These are phyloP conservation scores for Druon quercuslanigerum DNA, from an alignment of 1,140 invertebrate species.

Conservation along the genomic window DNA sequence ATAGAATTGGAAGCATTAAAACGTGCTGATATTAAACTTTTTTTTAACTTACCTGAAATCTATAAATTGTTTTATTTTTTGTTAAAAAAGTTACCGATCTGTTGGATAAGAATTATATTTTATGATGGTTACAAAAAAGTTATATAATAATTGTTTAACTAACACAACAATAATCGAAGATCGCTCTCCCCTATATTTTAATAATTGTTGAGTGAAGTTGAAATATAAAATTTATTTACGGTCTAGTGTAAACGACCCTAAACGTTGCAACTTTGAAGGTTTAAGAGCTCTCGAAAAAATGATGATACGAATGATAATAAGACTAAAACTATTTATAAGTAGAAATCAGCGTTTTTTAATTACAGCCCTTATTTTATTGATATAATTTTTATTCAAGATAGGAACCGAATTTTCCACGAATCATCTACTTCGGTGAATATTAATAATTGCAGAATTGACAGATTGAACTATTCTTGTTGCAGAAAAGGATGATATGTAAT, in stretches of 20 bases:
- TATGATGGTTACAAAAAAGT: no score
- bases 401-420: no score
- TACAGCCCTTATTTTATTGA: neutral
- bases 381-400: neutral
- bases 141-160: no score
- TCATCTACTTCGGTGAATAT: no score
- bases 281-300: neutral
- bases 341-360: slow-evolving; percentile 1
- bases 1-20: no score
- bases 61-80: no score
- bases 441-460: no score
- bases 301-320: neutral
- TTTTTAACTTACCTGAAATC: no score
- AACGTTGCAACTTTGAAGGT: slow-evolving; percentile 13
- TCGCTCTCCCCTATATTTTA: neutral
- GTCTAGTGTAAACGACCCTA: slow-evolving; percentile 20
- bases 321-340: slow-evolving; percentile 18
- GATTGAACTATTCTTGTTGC: neutral
- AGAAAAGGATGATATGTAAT: neutral
- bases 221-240: slow-evolving; percentile 11
- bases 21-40: no score
- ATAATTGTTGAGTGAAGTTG: slow-evolving; percentile 7
- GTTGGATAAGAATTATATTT: no score
- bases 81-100: no score
- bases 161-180: no score